Percentiles rank a stretch among this genome's conserved stretches.
Conservation (phyloP, 2,113 vertebrate genomes). For the Perca fluviatilis region DNA sequence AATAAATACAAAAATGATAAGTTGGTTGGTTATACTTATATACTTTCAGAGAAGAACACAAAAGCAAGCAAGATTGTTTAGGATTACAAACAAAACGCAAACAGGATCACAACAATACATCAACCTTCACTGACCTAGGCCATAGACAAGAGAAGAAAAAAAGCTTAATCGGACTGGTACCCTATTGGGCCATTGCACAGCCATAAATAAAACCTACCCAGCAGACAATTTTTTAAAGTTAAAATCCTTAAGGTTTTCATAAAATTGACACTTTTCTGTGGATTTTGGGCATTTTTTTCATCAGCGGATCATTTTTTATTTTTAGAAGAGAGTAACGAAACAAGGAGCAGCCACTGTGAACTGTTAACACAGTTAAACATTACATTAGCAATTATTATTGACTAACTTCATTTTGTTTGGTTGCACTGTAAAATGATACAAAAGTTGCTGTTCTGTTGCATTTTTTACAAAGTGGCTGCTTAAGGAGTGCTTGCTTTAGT, state of each 20-base stretch:
- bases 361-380: background rate
- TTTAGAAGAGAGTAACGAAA: background rate
- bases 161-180: constrained; percentile 81
- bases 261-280: too few species aligned
- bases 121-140: constrained; percentile 65
- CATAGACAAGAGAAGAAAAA: constrained; percentile 44
- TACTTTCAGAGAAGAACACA: constrained; percentile 68
- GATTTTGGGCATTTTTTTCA: too few species aligned
- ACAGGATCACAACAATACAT: constrained; percentile 71
- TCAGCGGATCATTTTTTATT: background rate
- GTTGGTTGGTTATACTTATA: constrained; percentile 55
- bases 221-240: constrained; percentile 26
- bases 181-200: constrained; percentile 60
- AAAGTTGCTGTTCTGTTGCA: background rate
- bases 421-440: background rate
- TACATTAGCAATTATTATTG: background rate
- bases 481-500: background rate
- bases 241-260: constrained; percentile 42
- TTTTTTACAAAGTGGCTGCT: background rate
- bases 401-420: background rate
- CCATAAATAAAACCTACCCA: constrained; percentile 42
- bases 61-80: constrained; percentile 77
- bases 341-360: background rate
- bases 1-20: constrained; percentile 84
- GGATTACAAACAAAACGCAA: constrained; percentile 74